Percentiles rank a stretch among this genome's conserved stretches.
Conservation (phyloP, 2,797 vertebrate genomes). For the Propithecus perrieri region DNA sequence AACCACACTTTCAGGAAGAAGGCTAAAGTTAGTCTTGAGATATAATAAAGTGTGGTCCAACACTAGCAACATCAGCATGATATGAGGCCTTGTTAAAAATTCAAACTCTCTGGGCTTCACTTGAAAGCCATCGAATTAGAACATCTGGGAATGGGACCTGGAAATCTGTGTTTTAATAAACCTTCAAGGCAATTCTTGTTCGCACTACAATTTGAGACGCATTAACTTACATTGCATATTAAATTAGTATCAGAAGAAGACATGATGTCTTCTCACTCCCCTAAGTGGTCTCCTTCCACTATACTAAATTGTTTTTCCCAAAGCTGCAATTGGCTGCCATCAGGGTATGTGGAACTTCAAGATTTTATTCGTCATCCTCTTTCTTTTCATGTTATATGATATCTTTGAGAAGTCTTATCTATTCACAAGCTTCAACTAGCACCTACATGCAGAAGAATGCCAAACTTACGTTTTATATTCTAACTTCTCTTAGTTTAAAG, state of each 20-base stretch:
- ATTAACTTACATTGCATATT: background rate
- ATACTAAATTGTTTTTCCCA: background rate
- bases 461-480: background rate
- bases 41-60: background rate
- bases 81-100: background rate
- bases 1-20: background rate
- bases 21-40: background rate
- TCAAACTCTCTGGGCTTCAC: background rate
- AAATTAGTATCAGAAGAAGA: background rate
- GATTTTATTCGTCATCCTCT: background rate
- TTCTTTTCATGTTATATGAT: background rate
- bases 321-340: background rate
- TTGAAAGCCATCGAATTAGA: conserved; percentile 1
- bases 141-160: background rate
- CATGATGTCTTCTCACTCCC: background rate
- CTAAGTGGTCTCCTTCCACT: background rate
- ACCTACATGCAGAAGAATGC: background rate
- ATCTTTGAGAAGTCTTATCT: background rate
- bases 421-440: background rate
- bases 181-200: background rate
- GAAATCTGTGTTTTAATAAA: background rate
- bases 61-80: background rate
- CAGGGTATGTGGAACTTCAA: background rate
- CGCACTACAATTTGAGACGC: background rate
- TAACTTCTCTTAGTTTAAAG: background rate